Conservation (phyloP, 2,888 invertebrate species). For the Hirtodrosophila confusa region DNA sequence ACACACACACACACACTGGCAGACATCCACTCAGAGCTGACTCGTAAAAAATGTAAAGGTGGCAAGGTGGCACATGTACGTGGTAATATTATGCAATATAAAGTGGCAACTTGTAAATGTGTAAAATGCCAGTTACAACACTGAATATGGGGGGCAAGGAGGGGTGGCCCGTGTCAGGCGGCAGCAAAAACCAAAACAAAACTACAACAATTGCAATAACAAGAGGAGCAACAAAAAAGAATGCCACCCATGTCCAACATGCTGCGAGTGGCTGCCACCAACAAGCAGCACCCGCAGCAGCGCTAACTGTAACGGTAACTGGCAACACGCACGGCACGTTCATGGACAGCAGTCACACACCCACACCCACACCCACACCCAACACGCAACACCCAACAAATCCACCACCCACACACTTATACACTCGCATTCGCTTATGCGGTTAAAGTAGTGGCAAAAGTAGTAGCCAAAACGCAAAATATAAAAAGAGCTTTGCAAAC, state of each 20-base stretch:
- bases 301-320: conserved; percentile 50
- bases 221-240: conserved; percentile 16
- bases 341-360: conserved; percentile 26
- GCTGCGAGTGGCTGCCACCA: conserved; percentile 47
- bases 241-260: conserved; percentile 32
- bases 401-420: background rate
- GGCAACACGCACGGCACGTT: conserved; percentile 49
- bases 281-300: conserved; percentile 23
- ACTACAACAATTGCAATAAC: conserved; percentile 48
- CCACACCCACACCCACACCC: conserved; percentile 4
- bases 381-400: background rate
- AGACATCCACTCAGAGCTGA: conserved; percentile 26
- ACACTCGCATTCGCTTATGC: conserved; percentile 59
- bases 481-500: conserved; percentile 27
- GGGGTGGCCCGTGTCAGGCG: conserved; percentile 19
- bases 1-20: conserved; percentile 14
- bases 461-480: conserved; percentile 56
- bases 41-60: conserved; percentile 59
- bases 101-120: conserved; percentile 80
- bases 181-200: conserved; percentile 53
- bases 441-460: conserved; percentile 70
- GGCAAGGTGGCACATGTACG: conserved; percentile 67
- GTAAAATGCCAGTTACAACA: conserved; percentile 74
- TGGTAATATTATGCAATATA: conserved; percentile 79
- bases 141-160: conserved; percentile 11